Evolutionary conservation across 2,888 invertebrate genomes (phyloP).

Genomic region (Drosophila picticornis): DNA sequence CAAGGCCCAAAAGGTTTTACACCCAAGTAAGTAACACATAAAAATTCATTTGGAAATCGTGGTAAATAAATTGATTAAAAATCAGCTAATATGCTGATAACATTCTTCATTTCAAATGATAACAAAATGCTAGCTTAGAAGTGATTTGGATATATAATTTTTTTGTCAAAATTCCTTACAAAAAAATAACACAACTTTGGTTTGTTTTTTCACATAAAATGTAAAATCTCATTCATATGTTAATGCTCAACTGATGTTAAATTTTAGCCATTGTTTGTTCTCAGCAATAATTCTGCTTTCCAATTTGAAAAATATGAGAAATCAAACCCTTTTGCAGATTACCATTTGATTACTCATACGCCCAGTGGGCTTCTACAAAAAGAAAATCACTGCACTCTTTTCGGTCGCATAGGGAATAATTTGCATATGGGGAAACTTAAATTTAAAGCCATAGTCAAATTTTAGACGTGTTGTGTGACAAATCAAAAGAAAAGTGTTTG

Average conservation of each 20-base stretch:
- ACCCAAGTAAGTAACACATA: slow-evolving; percentile 93
- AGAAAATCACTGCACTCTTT: slow-evolving; percentile 13
- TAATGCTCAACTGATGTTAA: neutral
- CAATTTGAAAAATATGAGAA: slow-evolving; percentile 8
- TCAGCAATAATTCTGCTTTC: neutral
- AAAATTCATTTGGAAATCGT: neutral
- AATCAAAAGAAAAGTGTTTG: slow-evolving; percentile 53
- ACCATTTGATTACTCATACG: slow-evolving; percentile 35
- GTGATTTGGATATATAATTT: neutral
- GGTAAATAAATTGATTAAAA: neutral
- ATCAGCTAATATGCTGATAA: neutral
- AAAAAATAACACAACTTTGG: neutral
- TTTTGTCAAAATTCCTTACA: neutral
- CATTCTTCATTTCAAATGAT: neutral
- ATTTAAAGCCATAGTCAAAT: slow-evolving; percentile 18
- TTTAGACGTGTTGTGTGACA: slow-evolving; percentile 32
- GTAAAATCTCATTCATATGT: neutral
- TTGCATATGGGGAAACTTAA: slow-evolving; percentile 19
- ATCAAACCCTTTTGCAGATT: slow-evolving; percentile 2
- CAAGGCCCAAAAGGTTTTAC: slow-evolving; percentile 98
- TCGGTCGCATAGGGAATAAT: slow-evolving; percentile 9
- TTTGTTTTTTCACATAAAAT: neutral
- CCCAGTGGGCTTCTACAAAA: slow-evolving; percentile 13
- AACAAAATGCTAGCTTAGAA: neutral
- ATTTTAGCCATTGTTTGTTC: neutral